phyloP scores from a whole-genome alignment of 2,113 vertebrate species.

The Chaetorhynchus papuensis region DNA sequence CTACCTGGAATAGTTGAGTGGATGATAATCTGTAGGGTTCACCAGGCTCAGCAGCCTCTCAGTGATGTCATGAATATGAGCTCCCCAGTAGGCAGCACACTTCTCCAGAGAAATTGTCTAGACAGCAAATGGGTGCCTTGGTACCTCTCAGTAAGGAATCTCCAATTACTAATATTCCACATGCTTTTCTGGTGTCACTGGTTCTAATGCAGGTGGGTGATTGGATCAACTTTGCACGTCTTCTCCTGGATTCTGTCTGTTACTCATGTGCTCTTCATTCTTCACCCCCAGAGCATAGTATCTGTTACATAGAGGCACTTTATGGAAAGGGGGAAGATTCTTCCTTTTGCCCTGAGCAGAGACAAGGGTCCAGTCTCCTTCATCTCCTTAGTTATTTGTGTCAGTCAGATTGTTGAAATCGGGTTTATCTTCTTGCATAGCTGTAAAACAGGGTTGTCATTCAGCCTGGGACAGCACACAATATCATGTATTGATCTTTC shows the following conservation, averaged over 20 bases:
- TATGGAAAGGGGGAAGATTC: background rate
- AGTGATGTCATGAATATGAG: background rate
- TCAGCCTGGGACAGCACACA: background rate
- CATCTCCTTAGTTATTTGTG: background rate
- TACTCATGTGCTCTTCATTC: background rate
- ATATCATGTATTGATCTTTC: background rate
- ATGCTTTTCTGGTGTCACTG: background rate
- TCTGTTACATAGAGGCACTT: background rate
- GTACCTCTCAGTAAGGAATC: background rate
- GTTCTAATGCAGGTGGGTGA: background rate
- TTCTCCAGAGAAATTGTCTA: background rate
- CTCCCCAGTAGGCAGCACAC: background rate
- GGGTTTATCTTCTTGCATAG: background rate
- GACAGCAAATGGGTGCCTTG: background rate
- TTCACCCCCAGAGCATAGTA: background rate
- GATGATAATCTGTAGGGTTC: background rate
- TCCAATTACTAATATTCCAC: background rate
- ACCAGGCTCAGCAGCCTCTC: background rate
- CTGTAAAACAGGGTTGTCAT: background rate
- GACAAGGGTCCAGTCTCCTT: background rate
- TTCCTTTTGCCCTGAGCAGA: background rate
- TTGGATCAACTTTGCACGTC: background rate
- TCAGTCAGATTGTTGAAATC: background rate
- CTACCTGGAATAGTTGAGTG: background rate
- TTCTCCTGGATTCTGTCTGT: background rate